Base-by-base conservation (phyloP, 2,113 vertebrate species). In the Callaeas wilsoni region DNA sequence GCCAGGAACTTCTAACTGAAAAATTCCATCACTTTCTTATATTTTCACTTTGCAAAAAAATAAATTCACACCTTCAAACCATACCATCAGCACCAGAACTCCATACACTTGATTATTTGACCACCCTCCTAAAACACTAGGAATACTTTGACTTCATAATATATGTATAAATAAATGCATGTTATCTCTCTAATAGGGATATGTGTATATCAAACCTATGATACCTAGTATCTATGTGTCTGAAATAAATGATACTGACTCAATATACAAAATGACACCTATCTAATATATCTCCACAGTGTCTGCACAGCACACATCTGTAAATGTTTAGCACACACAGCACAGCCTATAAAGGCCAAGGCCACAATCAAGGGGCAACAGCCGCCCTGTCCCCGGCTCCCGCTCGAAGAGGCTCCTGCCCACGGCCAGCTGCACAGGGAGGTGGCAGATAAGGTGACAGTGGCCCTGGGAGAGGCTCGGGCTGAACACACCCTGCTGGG, bases 241-340 rank as follows among this genome's bases (percentile, higher is more conserved):
- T 12, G 35, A 25, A 42, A 50, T 10, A 10, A 10, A 16, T 7
- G 1, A 8, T 6, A n/a, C 18, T 1, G 1, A 9, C 23, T 44
- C 18, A 27, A 17, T 2, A 23, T 0, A 4, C 1, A 1, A 1
- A 16, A 16, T 8, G 9, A 2, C 8, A 22, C 11, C 21, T 2
- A 2, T 13, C 27, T 3, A 16, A 1, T 0, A 1, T 2, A 5
- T 0, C 25, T 19, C 46, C 7, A 0, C 0, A 7, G 39, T 27
- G 39, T 0, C 10, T 37, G 16, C 0, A 18, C 23, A 49, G 53
- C 70, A 25, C 41, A 27, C 50, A 16, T 1, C 5, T 21, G 8
- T 1, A 2, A 1, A 1, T 4, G 26, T 1, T 9, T 0, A 13
- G 59, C 42, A 39, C 42, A 39, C 64, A 14, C 63, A 68, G 64